Percentiles rank a stretch among this genome's conserved stretches.
These are phyloP conservation scores for Hassar affinis DNA, from an alignment of 2,113 vertebrate genomes.

Conservation along the genomic window DNA sequence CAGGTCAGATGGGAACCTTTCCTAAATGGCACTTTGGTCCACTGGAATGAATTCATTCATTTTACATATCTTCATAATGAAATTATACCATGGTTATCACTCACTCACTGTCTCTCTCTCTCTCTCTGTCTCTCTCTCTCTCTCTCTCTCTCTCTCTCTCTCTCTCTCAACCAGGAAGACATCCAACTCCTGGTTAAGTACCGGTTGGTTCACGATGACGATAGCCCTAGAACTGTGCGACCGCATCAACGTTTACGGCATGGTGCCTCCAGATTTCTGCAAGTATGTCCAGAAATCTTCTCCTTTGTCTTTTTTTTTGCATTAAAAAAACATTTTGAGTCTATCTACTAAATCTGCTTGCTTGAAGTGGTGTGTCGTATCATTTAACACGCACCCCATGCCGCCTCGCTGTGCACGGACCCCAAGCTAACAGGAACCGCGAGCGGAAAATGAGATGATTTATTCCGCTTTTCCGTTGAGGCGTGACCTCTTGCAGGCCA, in stretches of 20 bases:
- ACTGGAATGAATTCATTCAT: constrained; percentile 19
- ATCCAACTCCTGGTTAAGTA: constrained; percentile 98
- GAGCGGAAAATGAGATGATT: constrained; percentile 47
- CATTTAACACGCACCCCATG: not conserved
- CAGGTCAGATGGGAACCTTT: constrained; percentile 28
- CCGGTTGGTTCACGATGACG: constrained; percentile 99
- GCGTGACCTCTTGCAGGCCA: constrained; percentile 44
- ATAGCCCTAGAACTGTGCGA: constrained; percentile 97
- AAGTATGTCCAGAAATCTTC: constrained; percentile 76
- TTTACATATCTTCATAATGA: constrained; percentile 13
- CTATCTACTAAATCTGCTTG: constrained; percentile 19
- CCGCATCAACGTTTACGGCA: constrained; percentile 93
- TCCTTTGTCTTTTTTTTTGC: not conserved
- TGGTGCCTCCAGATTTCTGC: constrained; percentile 98
- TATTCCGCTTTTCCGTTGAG: constrained; percentile 41
- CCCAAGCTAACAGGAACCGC: constrained; percentile 28
- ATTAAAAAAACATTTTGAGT: constrained; percentile 7
- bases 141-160: constrained; percentile 6
- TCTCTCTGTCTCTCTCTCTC: constrained; percentile 55
- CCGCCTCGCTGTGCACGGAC: not conserved
- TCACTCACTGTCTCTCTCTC: not conserved
- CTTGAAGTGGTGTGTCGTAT: constrained; percentile 1
- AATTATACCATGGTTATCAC: not conserved
- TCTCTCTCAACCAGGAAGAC: constrained; percentile 80
- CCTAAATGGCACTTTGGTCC: constrained; percentile 15